Base-by-base conservation (phyloP, 2,797 vertebrate species). In the Ispidina picta region DNA sequence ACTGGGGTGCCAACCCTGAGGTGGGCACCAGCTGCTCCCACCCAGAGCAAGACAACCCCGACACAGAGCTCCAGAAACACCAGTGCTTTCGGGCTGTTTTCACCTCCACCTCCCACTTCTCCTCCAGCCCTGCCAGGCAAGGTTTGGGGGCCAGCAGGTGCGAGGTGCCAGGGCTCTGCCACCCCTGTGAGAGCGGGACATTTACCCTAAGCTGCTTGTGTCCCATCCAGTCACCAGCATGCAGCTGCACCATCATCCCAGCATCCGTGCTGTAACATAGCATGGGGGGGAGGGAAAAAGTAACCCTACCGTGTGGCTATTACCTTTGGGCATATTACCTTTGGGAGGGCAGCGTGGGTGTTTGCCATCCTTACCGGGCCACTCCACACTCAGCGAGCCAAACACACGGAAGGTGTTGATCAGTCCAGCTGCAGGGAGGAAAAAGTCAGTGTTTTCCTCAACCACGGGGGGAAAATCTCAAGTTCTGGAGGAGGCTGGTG, bases 241-340 rank as follows among this genome's bases (percentile, higher is more conserved):
- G 97, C 97, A 95, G 93, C 94, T 31, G 90, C 23, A 96, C 94
- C 87, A 95, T 85, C 87, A 95, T 85, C 96, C 96, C 97, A 97
- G 96, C 95, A 96, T 87, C 96, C 69, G 97, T 97, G 96, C 93
- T 95, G 83, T 93, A 96, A 97, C 25, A 82, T 96, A 96, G 93
- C 94, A 97, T 96, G 54, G 94, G 37, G 37, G 37, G 37, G 37
- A 37, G 96, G 94, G 95, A 97, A 97, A 97, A 96, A 94, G 63
- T 77, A 97, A 94, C 96, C 99, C 98, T 98, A 99, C 99, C 99
- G 98, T 97, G 97, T 98, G 94, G 95, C 96, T 88, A 97, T 99
- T 99, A 99, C 99, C 99, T 99, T 99, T 99, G 71, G 99, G 99
- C 98, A 98, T 98, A 99, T 99, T 99, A 99, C 99, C 99, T 99